Conservation (phyloP, 2,113 vertebrate species). For the Coturnix japonica region DNA sequence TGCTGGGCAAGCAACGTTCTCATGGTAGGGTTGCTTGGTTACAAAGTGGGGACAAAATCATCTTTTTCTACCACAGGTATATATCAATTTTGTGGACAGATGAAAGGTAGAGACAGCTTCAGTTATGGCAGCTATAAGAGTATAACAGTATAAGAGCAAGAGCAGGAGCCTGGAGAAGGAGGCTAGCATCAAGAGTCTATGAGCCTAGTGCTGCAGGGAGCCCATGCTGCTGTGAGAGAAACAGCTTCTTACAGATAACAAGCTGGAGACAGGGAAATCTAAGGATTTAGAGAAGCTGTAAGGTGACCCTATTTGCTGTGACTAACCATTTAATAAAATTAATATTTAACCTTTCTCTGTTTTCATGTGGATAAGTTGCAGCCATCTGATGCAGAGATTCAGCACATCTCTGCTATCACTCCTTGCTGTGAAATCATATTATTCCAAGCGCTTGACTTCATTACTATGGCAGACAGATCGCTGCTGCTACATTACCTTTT, state of each 20-base stretch:
- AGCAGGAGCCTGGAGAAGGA: background rate
- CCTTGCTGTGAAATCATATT: constrained; percentile 35
- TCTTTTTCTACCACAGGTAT: background rate
- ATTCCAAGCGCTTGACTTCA: constrained; percentile 29
- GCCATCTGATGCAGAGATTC: constrained; percentile 34
- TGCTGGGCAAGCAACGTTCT: background rate
- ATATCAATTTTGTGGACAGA: background rate
- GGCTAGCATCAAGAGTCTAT: background rate
- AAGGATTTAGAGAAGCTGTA: background rate
- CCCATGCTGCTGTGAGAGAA: background rate
- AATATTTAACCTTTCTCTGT: constrained; percentile 49
- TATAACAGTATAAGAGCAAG: background rate
- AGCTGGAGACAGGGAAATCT: background rate
- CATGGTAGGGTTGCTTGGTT: background rate
- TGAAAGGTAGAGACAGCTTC: background rate
- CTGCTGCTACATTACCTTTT: background rate
- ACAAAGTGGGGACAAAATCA: background rate
- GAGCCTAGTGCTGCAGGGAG: background rate
- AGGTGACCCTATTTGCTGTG: background rate
- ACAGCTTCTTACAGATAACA: background rate
- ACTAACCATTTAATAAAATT: constrained; percentile 49
- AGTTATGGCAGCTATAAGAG: no score
- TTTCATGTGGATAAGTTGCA: constrained; percentile 31
- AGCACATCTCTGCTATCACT: constrained; percentile 10
- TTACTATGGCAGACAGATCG: constrained; percentile 35